Conservation (phyloP, 2,888 invertebrate species). For the Linhomoeus sp. region DNA sequence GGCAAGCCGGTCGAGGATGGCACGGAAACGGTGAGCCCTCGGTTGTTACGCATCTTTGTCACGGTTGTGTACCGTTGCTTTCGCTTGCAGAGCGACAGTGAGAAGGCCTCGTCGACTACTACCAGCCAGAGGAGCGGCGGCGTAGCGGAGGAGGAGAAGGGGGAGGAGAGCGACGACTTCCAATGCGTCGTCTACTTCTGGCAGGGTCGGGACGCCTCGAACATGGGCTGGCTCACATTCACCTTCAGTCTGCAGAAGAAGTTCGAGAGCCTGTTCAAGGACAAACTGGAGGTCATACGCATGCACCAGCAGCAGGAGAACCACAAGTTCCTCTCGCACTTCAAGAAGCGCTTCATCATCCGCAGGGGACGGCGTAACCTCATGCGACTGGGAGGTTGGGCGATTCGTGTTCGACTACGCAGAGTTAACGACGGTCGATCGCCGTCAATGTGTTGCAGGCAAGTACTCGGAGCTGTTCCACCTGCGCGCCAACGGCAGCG, state of each 20-base stretch:
- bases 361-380: conserved; percentile 43
- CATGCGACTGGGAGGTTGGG: conserved; percentile 1
- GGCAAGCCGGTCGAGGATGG: neutral
- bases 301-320: conserved; percentile 98
- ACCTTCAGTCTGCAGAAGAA: conserved; percentile 70
- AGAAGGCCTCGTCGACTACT: too few relatives aligned
- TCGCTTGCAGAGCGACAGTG: too few relatives aligned
- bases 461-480: conserved; percentile 66
- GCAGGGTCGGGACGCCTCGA: conserved; percentile 85
- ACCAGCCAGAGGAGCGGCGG: too few relatives aligned
- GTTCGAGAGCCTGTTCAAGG: conserved; percentile 57
- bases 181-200: conserved; percentile 98
- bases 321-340: conserved; percentile 91
- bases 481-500: conserved; percentile 80
- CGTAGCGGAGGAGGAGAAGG: neutral
- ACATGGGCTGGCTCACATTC: conserved; percentile 99
- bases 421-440: too few relatives aligned
- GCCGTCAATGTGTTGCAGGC: too few relatives aligned
- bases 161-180: conserved; percentile 43
- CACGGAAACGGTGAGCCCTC: too few relatives aligned
- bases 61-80: too few relatives aligned
- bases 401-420: neutral
- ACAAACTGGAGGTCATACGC: conserved; percentile 59
- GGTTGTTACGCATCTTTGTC: too few relatives aligned
- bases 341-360: conserved; percentile 78